Conservation (phyloP, 2,797 vertebrate genomes). For the Decapterus maruadsi region DNA sequence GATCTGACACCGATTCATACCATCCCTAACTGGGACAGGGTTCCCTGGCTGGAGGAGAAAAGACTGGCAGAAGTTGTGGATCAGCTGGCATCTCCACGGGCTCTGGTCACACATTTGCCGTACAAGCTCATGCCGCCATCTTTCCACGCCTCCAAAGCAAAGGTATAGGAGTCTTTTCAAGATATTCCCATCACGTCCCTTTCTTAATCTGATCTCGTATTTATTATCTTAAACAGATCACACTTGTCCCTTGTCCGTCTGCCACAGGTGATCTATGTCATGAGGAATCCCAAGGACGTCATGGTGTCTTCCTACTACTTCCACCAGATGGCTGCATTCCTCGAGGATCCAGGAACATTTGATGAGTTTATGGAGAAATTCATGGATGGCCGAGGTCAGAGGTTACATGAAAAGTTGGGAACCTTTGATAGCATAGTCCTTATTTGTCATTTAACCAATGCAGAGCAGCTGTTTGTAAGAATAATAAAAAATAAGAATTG, state of each 20-base stretch:
- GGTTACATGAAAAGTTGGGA: not conserved
- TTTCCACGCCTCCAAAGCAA: conserved; percentile 86
- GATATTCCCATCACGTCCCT: accelerated
- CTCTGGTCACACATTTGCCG: conserved; percentile 88
- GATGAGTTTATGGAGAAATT: conserved; percentile 88
- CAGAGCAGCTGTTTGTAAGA: not conserved
- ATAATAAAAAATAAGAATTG: too few relatives aligned
- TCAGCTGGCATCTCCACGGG: conserved; percentile 77
- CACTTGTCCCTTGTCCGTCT: not conserved
- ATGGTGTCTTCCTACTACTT: conserved; percentile 89
- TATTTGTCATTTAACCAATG: not conserved
- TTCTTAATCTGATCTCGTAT: not conserved
- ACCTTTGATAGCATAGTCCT: not conserved
- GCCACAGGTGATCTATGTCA: conserved; percentile 86
- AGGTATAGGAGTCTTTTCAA: conserved; percentile 76
- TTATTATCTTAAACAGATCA: not conserved
- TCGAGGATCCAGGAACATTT: conserved; percentile 88
- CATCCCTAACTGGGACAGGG: conserved; percentile 89
- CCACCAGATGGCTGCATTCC: conserved; percentile 87
- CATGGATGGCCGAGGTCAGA: conserved; percentile 80
- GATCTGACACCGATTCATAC: conserved; percentile 83
- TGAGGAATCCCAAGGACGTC: conserved; percentile 89
- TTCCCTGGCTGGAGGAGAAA: conserved; percentile 89
- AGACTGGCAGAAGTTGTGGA: conserved; percentile 69
- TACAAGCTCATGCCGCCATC: conserved; percentile 85